These are phyloP conservation scores for Lasiurus borealis DNA, from an alignment of 2,113 vertebrate species.

Conservation along the genomic window DNA sequence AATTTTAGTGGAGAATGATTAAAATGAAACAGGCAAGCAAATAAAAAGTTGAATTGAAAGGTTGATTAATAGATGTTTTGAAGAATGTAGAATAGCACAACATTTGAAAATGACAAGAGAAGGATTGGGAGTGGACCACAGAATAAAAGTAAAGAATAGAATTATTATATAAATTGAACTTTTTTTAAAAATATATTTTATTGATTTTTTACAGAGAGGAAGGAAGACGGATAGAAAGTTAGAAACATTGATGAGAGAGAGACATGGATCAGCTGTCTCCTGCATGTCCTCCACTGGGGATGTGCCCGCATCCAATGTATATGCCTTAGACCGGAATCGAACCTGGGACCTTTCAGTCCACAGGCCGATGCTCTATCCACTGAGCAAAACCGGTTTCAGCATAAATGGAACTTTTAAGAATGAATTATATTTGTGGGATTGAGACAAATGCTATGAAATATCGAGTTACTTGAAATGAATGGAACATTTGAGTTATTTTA, in stretches of 20 bases:
- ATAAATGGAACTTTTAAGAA: background rate
- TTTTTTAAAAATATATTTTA: background rate
- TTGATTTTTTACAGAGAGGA: too few relatives aligned
- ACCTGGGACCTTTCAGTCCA: too few relatives aligned
- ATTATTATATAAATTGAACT: background rate
- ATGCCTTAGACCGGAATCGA: too few relatives aligned
- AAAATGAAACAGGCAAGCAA: background rate
- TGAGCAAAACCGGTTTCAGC: too few relatives aligned
- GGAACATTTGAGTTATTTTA: background rate
- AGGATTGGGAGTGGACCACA: background rate
- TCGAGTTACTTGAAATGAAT: slow-evolving; percentile 8
- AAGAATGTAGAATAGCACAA: background rate
- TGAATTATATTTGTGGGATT: background rate
- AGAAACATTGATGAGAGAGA: too few relatives aligned
- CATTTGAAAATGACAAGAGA: background rate
- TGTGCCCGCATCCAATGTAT: too few relatives aligned
- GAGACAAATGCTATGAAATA: background rate
- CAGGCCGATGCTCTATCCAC: too few relatives aligned
- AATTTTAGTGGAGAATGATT: background rate
- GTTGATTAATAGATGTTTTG: background rate
- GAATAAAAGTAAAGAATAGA: background rate
- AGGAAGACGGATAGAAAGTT: too few relatives aligned
- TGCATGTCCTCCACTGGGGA: too few relatives aligned
- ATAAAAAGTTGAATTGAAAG: background rate
- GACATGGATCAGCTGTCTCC: too few relatives aligned